Base-by-base conservation (phyloP, 2,888 invertebrate genomes). In the Lasioglossum malachurum region DNA sequence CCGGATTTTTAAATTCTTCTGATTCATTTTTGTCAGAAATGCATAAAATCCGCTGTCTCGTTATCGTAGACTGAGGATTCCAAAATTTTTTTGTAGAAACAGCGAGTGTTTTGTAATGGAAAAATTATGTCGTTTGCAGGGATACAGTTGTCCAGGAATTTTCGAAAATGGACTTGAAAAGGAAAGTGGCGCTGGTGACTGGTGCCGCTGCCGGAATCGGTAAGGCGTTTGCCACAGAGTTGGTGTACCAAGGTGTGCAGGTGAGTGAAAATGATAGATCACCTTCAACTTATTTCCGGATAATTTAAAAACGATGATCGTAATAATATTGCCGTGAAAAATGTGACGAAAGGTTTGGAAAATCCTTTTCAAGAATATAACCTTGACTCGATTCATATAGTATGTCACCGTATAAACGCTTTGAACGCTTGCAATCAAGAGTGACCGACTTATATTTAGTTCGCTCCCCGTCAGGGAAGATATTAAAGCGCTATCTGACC, bases 161-260 rank as follows among this genome's bases (percentile, higher is more conserved):
- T 82, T 44, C 72, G 75, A 90, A 90, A 78, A 97, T 97, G 97
- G 97, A 97, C 94, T 95, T 97, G 88, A 97, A 97, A 95, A 97
- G 97, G 89, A 97, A 97, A 95, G 97, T 97, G 83, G 97, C 97
- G 72, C 95, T 97, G 87, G 96, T 97, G 81, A 97, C 97, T 44
- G 97, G 97, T 53, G 97, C 97, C 75, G 97, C 97, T 27, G 97
- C 97, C 76, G 97, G 97, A 81, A 97, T 97, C 90, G 98, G 97
- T 1, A 96, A 97, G 85, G 97, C 97, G n/a, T 97, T 97, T 93
- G 97, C 97, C 92, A 97, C 97, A 91, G 97, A 97, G 93, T 94
- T 98, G 73, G 96, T 97, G 85, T 97, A 97, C 93, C 97, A 97
- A 92, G 98, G 97, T 90, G 97, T 97, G 44, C 97, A 97, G 96